Percentiles rank a stretch among this genome's conserved stretches.
These are phyloP conservation scores for Sericinus montela DNA, from an alignment of 2,888 invertebrate genomes.

Conservation along the genomic window DNA sequence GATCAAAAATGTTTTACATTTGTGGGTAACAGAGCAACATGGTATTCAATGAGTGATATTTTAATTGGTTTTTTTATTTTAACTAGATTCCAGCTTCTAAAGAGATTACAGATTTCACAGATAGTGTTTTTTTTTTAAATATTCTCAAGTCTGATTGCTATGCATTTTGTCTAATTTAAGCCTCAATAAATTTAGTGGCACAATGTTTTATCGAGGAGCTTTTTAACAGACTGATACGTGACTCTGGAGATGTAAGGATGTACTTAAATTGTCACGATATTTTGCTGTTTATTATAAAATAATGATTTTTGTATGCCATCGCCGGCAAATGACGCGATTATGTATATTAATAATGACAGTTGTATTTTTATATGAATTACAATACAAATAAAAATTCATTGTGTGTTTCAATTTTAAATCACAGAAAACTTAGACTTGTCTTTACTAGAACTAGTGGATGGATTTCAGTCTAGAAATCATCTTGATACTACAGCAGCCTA, in stretches of 20 bases:
- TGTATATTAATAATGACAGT: slow-evolving; percentile 67
- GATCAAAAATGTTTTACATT: slow-evolving; percentile 5
- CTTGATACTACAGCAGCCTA: too few species aligned
- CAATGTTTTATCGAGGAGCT: slow-evolving; percentile 30
- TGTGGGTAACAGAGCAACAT: neutral
- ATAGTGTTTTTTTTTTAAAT: neutral
- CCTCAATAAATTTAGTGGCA: slow-evolving; percentile 27
- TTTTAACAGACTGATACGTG: slow-evolving; percentile 50
- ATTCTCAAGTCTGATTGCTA: neutral
- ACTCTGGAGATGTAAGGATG: slow-evolving; percentile 42
- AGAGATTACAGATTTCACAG: too few species aligned
- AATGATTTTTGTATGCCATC: slow-evolving; percentile 51
- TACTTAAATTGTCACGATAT: slow-evolving; percentile 59
- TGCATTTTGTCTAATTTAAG: neutral
- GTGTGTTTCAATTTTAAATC: slow-evolving; percentile 36
- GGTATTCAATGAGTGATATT: slow-evolving; percentile 1
- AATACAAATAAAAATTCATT: slow-evolving; percentile 44
- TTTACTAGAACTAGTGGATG: too few species aligned
- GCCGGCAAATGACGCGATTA: slow-evolving; percentile 58
- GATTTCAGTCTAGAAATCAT: too few species aligned
- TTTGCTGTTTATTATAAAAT: slow-evolving; percentile 52
- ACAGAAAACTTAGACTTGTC: too few species aligned
- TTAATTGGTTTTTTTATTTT: neutral
- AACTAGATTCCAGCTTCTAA: neutral
- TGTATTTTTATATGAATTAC: slow-evolving; percentile 77